These are phyloP conservation scores for Oreochromis aureus DNA, from an alignment of 2,113 vertebrate genomes.

Conservation along the genomic window DNA sequence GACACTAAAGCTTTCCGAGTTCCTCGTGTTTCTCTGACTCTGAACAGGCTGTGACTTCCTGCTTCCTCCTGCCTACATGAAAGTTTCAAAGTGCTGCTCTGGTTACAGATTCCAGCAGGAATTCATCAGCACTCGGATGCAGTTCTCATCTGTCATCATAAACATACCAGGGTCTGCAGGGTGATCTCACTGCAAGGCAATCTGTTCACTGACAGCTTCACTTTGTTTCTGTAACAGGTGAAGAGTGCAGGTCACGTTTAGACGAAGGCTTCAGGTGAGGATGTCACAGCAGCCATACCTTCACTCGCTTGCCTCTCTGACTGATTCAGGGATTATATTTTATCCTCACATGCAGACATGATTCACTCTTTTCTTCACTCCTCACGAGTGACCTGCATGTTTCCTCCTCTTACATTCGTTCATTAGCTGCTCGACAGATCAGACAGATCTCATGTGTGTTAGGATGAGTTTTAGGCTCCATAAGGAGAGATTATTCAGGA, in stretches of 20 bases:
- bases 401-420: rapidly evolving
- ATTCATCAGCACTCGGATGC: rapidly evolving
- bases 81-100: neutral
- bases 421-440: neutral
- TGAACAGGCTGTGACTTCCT: neutral
- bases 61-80: neutral
- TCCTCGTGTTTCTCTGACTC: neutral
- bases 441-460: neutral
- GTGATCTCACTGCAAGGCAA: neutral
- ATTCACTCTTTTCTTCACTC: neutral
- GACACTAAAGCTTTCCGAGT: neutral
- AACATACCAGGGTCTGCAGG: neutral
- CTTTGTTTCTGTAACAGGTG: rapidly evolving
- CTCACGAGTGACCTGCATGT: neutral
- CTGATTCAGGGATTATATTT: neutral
- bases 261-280: neutral
- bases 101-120: neutral
- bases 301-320: rapidly evolving
- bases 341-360: neutral
- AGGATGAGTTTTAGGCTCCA: neutral
- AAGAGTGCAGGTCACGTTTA: neutral
- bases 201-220: neutral
- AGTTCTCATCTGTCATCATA: neutral
- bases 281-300: neutral
- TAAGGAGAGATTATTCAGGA: neutral